Evolutionary conservation across 2,113 vertebrate species (phyloP).

Genomic region (Myrmophylax atrothorax): DNA sequence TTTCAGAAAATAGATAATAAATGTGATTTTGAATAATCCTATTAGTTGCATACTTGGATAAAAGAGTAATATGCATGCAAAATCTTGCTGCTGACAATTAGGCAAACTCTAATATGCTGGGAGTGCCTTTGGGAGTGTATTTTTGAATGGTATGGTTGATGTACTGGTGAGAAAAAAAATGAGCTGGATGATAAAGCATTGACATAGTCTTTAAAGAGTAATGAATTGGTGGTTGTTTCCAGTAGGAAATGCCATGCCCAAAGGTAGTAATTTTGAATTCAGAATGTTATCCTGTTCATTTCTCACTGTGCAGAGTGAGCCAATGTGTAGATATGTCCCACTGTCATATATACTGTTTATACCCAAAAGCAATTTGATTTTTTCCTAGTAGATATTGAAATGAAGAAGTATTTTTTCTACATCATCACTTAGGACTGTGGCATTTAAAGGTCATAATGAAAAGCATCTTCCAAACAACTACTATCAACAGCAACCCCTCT

Average conservation of each 20-base stretch:
- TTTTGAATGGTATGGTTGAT: background rate
- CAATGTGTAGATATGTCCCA: background rate
- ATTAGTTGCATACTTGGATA: background rate
- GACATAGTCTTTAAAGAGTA: background rate
- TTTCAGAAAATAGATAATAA: background rate
- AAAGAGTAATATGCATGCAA: background rate
- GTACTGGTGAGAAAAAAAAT: background rate
- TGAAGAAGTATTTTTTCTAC: slow-evolving; percentile 34
- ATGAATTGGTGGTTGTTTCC: background rate
- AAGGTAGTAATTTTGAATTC: slow-evolving; percentile 44
- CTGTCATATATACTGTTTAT: background rate
- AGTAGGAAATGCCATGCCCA: background rate
- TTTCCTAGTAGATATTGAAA: slow-evolving; percentile 36
- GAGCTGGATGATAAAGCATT: background rate
- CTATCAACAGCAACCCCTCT: slow-evolving; percentile 54
- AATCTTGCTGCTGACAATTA: background rate
- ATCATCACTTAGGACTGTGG: slow-evolving; percentile 51
- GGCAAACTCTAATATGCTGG: background rate
- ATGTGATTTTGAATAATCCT: background rate
- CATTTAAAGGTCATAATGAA: slow-evolving; percentile 77
- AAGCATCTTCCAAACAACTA: slow-evolving; percentile 63
- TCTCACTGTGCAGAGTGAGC: background rate
- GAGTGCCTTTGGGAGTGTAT: background rate
- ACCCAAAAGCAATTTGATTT: slow-evolving; percentile 9
- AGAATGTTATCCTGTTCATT: slow-evolving; percentile 8